A percentile compares a stretch with the other conserved stretches of the same genome.
These are phyloP conservation scores for Solenodon paradoxus DNA, from an alignment of 2,113 vertebrate genomes.

Conservation along the genomic window DNA sequence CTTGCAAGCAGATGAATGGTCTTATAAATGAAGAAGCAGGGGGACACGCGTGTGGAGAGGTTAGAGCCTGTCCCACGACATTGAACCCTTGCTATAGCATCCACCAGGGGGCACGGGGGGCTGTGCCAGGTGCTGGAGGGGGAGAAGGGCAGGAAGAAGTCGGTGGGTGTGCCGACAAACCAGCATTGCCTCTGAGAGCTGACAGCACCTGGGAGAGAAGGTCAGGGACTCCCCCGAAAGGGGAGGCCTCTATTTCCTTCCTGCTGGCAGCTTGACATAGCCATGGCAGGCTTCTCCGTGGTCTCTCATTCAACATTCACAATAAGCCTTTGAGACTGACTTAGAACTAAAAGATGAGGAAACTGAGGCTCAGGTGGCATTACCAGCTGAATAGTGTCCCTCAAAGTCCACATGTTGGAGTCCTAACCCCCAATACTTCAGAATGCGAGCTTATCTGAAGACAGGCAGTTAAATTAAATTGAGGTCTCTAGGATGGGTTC, in stretches of 20 bases:
- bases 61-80: neutral
- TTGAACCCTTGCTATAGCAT: rapidly evolving
- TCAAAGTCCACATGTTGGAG: neutral
- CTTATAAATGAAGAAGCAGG: neutral
- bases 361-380: neutral
- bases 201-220: neutral
- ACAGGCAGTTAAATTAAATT: neutral
- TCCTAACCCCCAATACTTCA: neutral
- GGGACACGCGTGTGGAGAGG: neutral
- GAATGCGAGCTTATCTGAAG: neutral
- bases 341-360: neutral
- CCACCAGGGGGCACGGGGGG: neutral
- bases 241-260: neutral
- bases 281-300: neutral
- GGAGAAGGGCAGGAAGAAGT: neutral
- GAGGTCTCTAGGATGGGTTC: neutral
- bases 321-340: neutral
- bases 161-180: neutral
- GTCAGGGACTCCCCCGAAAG: neutral
- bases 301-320: neutral
- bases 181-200: neutral
- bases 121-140: neutral
- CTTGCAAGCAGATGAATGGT: neutral
- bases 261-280: neutral
- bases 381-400: neutral